phyloP scores from a whole-genome alignment of 2,797 vertebrate species.

The Pyrocephalus nanus region DNA sequence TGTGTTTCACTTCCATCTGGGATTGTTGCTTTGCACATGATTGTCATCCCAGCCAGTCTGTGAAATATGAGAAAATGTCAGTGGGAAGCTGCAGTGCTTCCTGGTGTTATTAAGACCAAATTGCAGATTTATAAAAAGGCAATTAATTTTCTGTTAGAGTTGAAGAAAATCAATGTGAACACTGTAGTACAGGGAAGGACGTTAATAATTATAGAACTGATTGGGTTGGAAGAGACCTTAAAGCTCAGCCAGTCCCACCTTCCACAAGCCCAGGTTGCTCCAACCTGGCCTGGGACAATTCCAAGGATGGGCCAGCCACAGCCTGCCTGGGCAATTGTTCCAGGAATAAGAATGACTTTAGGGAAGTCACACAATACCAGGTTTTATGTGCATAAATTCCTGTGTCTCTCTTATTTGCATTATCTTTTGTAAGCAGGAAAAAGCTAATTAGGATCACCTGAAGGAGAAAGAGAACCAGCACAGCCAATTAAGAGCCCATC shows the following conservation, averaged over 20 bases:
- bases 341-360: not conserved
- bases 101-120: not conserved
- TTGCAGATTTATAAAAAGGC: not conserved
- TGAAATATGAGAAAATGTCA: not conserved
- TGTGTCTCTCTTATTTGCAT: not conserved
- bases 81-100: not conserved
- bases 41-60: not conserved
- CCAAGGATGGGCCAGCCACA: not conserved
- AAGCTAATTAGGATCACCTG: not conserved
- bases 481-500: not conserved
- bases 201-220: not conserved
- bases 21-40: not conserved
- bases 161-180: not conserved
- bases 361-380: not conserved
- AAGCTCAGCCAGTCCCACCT: not conserved
- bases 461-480: not conserved
- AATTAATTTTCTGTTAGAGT: not conserved
- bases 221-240: not conserved
- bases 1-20: not conserved
- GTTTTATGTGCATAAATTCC: not conserved
- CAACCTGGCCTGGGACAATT: not conserved
- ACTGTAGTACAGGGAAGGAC: not conserved
- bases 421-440: not conserved
- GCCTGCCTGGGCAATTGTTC: not conserved
- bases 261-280: not conserved